Conservation (phyloP, 2,888 invertebrate species). For the Cordylochernes scorpioides region DNA sequence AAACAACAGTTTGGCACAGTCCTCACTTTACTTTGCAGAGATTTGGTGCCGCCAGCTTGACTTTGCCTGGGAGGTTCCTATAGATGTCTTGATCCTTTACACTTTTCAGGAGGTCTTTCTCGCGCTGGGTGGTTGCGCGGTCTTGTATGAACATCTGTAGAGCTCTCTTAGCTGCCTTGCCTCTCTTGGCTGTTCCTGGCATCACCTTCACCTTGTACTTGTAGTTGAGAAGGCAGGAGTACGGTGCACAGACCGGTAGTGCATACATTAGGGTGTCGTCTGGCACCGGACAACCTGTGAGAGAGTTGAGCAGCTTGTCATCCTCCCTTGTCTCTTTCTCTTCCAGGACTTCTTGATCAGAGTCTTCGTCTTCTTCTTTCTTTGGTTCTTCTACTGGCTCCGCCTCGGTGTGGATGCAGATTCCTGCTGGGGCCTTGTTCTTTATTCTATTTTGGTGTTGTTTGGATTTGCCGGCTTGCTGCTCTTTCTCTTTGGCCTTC, state of each 20-base stretch:
- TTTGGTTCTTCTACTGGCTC: slow-evolving; percentile 15
- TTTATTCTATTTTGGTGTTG: slow-evolving; percentile 3
- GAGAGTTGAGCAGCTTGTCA: slow-evolving; percentile 31
- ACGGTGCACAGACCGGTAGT: slow-evolving; percentile 83
- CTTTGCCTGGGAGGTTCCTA: slow-evolving; percentile 86
- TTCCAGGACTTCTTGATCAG: slow-evolving; percentile 19
- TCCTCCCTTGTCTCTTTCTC: slow-evolving; percentile 15
- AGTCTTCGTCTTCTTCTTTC: slow-evolving; percentile 18
- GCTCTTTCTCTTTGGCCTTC: slow-evolving; percentile 21
- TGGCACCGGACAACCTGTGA: slow-evolving; percentile 49
- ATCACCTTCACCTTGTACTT: slow-evolving; percentile 57
- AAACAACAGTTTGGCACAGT: too few species aligned
- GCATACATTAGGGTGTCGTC: slow-evolving; percentile 83
- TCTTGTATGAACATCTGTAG: slow-evolving; percentile 64
- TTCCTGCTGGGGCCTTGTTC: too few species aligned
- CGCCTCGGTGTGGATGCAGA: not conserved
- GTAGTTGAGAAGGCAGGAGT: slow-evolving; percentile 52
- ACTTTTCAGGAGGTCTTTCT: slow-evolving; percentile 66
- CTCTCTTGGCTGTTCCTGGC: slow-evolving; percentile 75
- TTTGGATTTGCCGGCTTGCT: slow-evolving; percentile 14
- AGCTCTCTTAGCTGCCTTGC: slow-evolving; percentile 80
- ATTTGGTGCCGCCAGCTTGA: slow-evolving; percentile 72
- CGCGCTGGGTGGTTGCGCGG: slow-evolving; percentile 39
- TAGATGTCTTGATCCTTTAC: slow-evolving; percentile 74
- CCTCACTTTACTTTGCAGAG: too few species aligned